Evolutionary conservation across 2,888 invertebrate genomes (phyloP), one percentile per base, ranked within the genome.

Genomic region (Pollenia angustigena): DNA sequence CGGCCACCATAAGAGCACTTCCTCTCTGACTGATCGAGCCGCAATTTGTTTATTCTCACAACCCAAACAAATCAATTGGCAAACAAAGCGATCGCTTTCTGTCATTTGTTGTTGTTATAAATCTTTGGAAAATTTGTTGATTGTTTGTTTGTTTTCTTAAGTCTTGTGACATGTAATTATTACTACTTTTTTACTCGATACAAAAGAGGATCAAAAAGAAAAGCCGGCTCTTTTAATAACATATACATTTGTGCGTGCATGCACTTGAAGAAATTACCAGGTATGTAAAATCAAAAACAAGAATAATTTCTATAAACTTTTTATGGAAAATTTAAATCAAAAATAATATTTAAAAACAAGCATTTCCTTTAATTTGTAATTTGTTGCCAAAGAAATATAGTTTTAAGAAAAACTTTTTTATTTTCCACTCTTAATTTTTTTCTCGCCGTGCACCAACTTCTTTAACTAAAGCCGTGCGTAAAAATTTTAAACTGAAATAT

Each of bases 111-210:
- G 23, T 48, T 76, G 32, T 12, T 23, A 18, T 14, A 42, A n/a
- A 18, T 32, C 10, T 56, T 52, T 46, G 40, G 18, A 62, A 52
- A 52, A 74, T 46, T 82, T 74, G 54, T 44, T 75, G 56, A 54
- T 76, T 72, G 54, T 85, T 78, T 76, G 69, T 85, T 84, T 84
- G 50, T 84, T 66, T 87, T 81, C 60, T 81, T 64, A 71, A 79
- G 23, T 85, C 75, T 82, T 85, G 85, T 85, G 85, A 78, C 87
- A 87, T 85, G 79, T 79, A 80, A 82, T 87, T 87, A 32, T 87
- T 84, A 81, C 84, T 78, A 81, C 81, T 87, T 50, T 83, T 18
- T 84, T 78, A 42, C n/a, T 64, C 48, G 44, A n/a, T 56, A 62
- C 32, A 40, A 66, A 44, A 64, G 12, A 56, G 81, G 68, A 74